These are phyloP conservation scores for Gryllus longicercus DNA, from an alignment of 2,888 invertebrate genomes.

Conservation along the genomic window DNA sequence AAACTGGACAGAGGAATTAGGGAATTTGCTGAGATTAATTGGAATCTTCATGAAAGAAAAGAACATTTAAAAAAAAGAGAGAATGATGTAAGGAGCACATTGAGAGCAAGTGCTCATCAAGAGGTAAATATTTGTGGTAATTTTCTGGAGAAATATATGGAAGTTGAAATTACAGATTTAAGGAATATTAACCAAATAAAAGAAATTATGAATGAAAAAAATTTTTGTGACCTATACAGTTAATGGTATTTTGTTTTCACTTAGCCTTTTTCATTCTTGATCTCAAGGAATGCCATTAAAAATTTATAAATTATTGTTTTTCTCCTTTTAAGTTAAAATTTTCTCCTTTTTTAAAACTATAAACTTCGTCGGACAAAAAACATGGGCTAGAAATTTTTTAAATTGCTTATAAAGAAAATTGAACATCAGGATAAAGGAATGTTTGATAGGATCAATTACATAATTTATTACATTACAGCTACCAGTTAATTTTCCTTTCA, in stretches of 20 bases:
- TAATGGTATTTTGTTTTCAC: too few relatives aligned
- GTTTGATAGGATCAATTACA: too few relatives aligned
- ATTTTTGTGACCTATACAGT: too few relatives aligned
- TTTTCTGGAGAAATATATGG: background rate
- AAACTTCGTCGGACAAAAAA: background rate
- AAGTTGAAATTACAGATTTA: background rate
- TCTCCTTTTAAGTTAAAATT: background rate
- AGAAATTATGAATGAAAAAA: background rate
- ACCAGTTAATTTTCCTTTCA: background rate
- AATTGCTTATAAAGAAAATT: too few relatives aligned
- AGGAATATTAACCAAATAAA: background rate
- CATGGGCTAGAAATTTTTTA: background rate
- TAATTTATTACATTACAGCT: background rate
- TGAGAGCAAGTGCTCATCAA: too few relatives aligned
- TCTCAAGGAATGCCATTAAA: background rate
- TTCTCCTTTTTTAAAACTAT: background rate
- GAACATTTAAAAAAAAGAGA: background rate
- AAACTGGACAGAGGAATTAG: background rate
- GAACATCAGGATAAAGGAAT: too few relatives aligned
- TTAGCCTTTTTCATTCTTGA: too few relatives aligned
- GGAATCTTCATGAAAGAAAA: constrained; percentile 4
- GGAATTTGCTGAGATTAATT: background rate
- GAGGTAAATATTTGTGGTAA: background rate
- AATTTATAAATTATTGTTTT: background rate
- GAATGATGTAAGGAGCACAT: background rate